Evolutionary conservation across 2,113 vertebrate species (phyloP), one percentile per base, ranked within the genome.

Genomic region (Burhinus bistriatus): DNA sequence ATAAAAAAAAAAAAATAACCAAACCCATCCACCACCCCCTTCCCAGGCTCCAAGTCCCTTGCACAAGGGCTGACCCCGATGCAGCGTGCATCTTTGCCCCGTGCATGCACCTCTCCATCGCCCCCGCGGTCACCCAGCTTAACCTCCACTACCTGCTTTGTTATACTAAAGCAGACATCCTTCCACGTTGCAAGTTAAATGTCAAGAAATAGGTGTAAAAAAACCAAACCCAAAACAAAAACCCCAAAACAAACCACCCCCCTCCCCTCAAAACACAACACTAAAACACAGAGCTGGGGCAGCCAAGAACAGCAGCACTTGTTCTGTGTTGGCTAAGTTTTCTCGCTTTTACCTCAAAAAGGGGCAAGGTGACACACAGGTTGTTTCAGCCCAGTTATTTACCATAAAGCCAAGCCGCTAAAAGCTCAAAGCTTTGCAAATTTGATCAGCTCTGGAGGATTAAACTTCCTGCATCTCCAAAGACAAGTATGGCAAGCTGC

Each of bases 391-490:
- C 10, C 34, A 23, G 52, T 54, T 45, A 82, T 58, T 96, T 59
- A 89, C 68, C 65, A 49, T 27, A 83, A 94, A 79, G 52, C 32
- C 19, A 68, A 71, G 38, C 73, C 11, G 32, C 59, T 80, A 66
- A 87, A 69, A 93, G 77, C 71, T 89, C 76, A 82, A 82, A 49
- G 62, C 85, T 91, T 61, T 47, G 52, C 61, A 96, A 72, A 88
- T 78, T 79, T 80, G 72, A 81, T 91, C 78, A 75, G 89, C 73
- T 93, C 76, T 51, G 42, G 59, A 88, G 83, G 69, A 89, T 83
- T 93, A 83, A 79, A 79, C 78, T 95, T 96, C 64, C 93, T 87
- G 65, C 57, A 44, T 68, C 54, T 91, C 86, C 30, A 55, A 80
- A 91, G 87, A 86, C 61, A 45, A 44, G 32, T 30, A 87, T 69